Base-by-base conservation (phyloP, 2,797 vertebrate species). In the Pogoniulus pusillus region DNA sequence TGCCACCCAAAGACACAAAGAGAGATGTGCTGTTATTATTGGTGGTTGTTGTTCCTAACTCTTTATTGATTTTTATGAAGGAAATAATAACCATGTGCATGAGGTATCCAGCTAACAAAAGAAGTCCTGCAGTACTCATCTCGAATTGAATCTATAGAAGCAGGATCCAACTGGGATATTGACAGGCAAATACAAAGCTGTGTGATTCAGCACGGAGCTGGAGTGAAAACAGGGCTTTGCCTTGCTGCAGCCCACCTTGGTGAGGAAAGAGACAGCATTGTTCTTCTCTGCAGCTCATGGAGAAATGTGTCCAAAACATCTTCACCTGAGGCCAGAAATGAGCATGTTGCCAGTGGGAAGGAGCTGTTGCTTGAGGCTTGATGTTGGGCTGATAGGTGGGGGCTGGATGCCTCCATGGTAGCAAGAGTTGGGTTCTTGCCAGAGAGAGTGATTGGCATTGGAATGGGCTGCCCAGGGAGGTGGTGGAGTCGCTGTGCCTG, bases 41-140 rank as follows among this genome's bases (percentile, higher is more conserved):
- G 78, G 83, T 75, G 69, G 92, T 75, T 91, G 94, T 95, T 96
- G 90, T 93, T 92, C 91, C 84, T 81, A 87, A 95, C 93, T 55
- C 90, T 89, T 81, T 83, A 95, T 96, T 94, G 94, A 96, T 96
- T 95, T 96, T 92, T 78, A 92, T 95, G 90, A 92, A 90, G 92
- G 93, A 88, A 94, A 90, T 95, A 95, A 95, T 91, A 93, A 94
- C 90, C 87, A 88, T 35, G 93, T 85, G 86, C 79, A 64, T 58
- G 88, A 91, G 66, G 91, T 89, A 92, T 65, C 91, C 93, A 54
- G 93, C 93, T 88, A 95, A 94, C 94, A 96, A 95, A 96, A 95
- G 94, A 89, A 76, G 86, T 94, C 93, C 93, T 85, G 90, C 84
- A 54, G 90, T 81, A 93, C 90, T 92, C 81, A 57, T 92, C 91